A percentile compares a stretch with the other conserved stretches of the same genome.
phyloP scores from a whole-genome alignment of 2,888 invertebrate species.

The Mamestra brassicae region DNA sequence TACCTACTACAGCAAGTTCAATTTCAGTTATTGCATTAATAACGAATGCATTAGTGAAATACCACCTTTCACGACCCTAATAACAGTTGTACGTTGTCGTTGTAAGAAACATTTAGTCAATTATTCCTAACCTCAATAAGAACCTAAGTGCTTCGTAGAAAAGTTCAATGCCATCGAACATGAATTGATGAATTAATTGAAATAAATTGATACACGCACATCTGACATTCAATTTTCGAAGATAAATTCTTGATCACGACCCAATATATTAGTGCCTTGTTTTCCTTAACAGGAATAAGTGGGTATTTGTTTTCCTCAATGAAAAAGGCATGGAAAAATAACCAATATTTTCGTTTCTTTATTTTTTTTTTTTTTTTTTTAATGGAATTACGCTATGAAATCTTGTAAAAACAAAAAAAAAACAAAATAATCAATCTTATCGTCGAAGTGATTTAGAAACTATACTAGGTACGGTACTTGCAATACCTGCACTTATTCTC shows the following conservation, averaged over 20 bases:
- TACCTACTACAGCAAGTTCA: not conserved
- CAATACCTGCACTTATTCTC: not conserved
- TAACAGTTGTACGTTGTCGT: conserved; percentile 10
- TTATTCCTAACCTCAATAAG: conserved; percentile 42
- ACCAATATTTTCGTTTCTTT: not conserved
- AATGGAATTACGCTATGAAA: not conserved
- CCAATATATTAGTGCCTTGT: not conserved
- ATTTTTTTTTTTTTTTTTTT: not conserved
- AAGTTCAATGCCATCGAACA: conserved; percentile 57
- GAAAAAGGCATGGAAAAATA: not conserved
- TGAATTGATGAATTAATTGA: conserved; percentile 46
- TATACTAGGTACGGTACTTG: too few relatives aligned
- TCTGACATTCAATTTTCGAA: conserved; percentile 31
- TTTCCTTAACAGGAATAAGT: not conserved
- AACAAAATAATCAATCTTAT: too few relatives aligned
- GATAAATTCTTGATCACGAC: conserved; percentile 19
- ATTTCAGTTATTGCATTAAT: conserved; percentile 17
- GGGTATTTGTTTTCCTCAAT: not conserved
- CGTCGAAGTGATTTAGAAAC: too few relatives aligned
- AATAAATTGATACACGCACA: conserved; percentile 37
- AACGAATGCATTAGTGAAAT: conserved; percentile 28
- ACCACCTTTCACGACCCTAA: conserved; percentile 25
- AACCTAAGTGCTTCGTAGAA: conserved; percentile 8
- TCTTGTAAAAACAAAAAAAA: too few relatives aligned
- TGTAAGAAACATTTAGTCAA: conserved; percentile 21